Evolutionary conservation across 92 coral and sea anemone genomes (phyloP), one percentile per base, ranked within the genome.

Genomic region (Porites evermanni): DNA sequence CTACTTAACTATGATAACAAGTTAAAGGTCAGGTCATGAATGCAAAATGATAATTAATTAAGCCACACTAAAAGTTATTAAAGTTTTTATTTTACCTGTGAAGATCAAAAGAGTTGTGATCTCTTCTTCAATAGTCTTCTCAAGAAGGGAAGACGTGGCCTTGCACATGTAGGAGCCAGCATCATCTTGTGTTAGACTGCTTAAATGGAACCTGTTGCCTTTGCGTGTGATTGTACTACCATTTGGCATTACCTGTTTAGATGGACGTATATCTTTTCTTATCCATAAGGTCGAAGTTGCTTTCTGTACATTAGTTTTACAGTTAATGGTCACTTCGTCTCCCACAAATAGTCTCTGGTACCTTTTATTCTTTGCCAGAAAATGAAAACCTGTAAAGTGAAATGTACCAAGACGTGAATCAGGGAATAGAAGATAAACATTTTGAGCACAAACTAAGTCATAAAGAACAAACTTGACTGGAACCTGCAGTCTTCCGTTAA

Each of bases 151-250:
- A 54, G 76, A 79, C 12, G 73, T 86, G 5, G 95, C 94, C 20
- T 79, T 78, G 73, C 98, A 94, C n/a, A 52, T 60, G 90, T 92
- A 94, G 51, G 56, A 51, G 24, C 95, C 91, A 24, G 89, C 94
- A 83, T 94, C 92, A 72, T 67, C 52, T 20, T 67, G 69, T 72
- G 91, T 81, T 51, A 90, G 69, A 21, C 60, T 63, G 23, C 56
- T 81, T 53, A 93, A 77, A 47, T 16, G 52, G 68, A 87, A 94
- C 17, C 67, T 84, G 9, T 74, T 67, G 16, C 80, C 91, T 29
- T 72, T 80, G 72, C 58, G 64, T 11, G 80, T 66, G 9, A 94
- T 64, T 16, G 78, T 80, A 20, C 52, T 21, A 8, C 88, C 94
- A 87, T 94, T 89, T 18, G 98, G 94, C 1, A 64, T 61, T 12